Evolutionary conservation across 2,888 invertebrate species (phyloP), one percentile per base, ranked within the genome.

Genomic region (Xanthia togata): DNA sequence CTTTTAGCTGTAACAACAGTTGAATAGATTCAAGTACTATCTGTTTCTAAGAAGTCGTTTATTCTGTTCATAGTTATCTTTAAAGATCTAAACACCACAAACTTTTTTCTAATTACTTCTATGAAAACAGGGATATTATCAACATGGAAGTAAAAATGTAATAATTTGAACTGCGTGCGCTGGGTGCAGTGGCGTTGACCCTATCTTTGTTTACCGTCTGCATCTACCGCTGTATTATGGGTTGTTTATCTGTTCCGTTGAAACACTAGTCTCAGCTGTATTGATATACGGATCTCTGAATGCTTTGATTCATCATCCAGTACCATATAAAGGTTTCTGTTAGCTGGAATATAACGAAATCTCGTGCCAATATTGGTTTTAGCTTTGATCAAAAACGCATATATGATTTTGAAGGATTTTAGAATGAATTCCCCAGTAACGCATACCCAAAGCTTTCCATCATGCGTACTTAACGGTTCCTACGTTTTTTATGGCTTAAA

Each of bases 131-230:
- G 47, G n/a, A 71, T 77, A 72, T 64, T 78, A 64, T 50, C 41
- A 41, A 35, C 74, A 57, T 62, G 70, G 70, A 76, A 78, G 70
- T 78, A 84, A 79, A 84, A 86, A 80, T 75, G 68, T 67, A 55
- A 78, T 84, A 80, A 87, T 78, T 82, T 76, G 69, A 78, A 76
- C 76, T 79, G 78, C 81, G 76, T 84, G 86, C 78, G 76, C 68
- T 73, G 87, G 86, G 68, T 82, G 85, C 87, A 85, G 89, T 90
- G 93, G 85, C 94, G 93, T 93, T 95, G 95, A 95, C 94, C 95
- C 91, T 89, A 78, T 87, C 91, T 91, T 92, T 95, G 94, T 95
- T 94, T 94, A 93, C 93, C 90, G 89, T 89, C 92, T 93, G 92
- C 93, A 91, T 88, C 90, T 89, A 87, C 89, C 88, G 82, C 89